Evolutionary conservation across 2,797 vertebrate species (phyloP).

Genomic region (Esox masquinongy): DNA sequence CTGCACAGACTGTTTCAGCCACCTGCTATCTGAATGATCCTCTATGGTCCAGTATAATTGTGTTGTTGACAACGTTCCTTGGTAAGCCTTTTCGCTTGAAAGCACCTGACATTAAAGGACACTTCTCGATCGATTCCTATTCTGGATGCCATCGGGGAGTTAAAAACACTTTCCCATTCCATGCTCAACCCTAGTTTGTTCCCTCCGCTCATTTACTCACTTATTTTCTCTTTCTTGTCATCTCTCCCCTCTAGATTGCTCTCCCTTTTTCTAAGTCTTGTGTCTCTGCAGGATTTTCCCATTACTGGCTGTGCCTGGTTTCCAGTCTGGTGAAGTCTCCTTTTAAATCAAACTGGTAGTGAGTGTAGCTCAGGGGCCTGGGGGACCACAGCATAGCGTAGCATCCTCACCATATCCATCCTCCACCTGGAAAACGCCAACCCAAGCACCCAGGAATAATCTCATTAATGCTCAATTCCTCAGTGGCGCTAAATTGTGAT

Average conservation of each 20-base stretch:
- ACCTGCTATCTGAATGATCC: conserved; percentile 53
- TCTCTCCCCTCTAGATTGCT: conserved; percentile 17
- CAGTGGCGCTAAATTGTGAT: conserved; percentile 66
- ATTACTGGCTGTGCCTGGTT: conserved; percentile 59
- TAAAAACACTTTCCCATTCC: conserved; percentile 59
- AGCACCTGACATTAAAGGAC: conserved; percentile 48
- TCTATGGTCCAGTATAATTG: conserved; percentile 46
- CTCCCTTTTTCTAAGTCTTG: conserved; percentile 45
- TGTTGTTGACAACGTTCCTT: conserved; percentile 51
- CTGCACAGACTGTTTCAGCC: conserved; percentile 31
- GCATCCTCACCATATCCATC: conserved; percentile 54
- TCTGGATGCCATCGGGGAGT: conserved; percentile 48
- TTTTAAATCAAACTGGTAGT: conserved; percentile 62
- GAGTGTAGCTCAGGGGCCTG: conserved; percentile 57
- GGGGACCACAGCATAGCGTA: conserved; percentile 32
- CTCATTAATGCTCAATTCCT: conserved; percentile 68
- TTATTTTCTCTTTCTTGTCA: conserved; percentile 52
- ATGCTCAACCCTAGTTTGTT: conserved; percentile 39
- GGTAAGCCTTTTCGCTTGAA: conserved; percentile 48
- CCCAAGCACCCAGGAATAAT: conserved; percentile 65
- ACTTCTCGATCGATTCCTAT: conserved; percentile 61
- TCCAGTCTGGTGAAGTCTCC: conserved; percentile 55
- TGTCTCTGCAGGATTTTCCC: conserved; percentile 55
- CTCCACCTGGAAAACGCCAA: conserved; percentile 62
- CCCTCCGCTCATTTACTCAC: conserved; percentile 8